These are phyloP conservation scores for Syritta pipiens DNA, from an alignment of 2,888 invertebrate genomes.

Conservation along the genomic window DNA sequence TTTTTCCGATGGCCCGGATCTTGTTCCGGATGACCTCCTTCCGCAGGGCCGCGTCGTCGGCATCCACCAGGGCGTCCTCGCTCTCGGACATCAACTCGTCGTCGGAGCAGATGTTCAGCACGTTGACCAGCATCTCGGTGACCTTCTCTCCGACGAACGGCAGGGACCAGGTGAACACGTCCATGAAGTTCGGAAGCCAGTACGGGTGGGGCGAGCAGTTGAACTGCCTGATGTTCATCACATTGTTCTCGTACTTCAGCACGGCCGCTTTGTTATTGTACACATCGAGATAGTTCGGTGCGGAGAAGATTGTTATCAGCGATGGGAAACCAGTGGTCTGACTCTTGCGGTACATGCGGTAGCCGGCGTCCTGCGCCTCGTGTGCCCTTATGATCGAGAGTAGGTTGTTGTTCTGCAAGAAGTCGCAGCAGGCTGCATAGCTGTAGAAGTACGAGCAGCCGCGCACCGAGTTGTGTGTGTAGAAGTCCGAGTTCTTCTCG, in stretches of 20 bases:
- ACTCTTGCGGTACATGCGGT: slow-evolving; percentile 99
- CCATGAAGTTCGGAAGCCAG: slow-evolving; percentile 99
- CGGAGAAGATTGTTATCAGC: slow-evolving; percentile 99
- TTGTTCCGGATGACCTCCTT: slow-evolving; percentile 99
- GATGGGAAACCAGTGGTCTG: slow-evolving; percentile 99
- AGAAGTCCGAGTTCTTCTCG: slow-evolving; percentile 98
- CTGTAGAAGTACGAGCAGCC: slow-evolving; percentile 99
- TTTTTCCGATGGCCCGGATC: slow-evolving; percentile 99
- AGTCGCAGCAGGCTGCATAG: slow-evolving; percentile 99
- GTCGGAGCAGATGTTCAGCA: slow-evolving; percentile 99
- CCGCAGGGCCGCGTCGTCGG: slow-evolving; percentile 93
- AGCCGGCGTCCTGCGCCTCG: slow-evolving; percentile 99
- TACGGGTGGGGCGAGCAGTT: slow-evolving; percentile 99
- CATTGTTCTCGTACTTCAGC: slow-evolving; percentile 99
- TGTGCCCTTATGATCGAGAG: slow-evolving; percentile 99
- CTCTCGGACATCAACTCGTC: slow-evolving; percentile 98
- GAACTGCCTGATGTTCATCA: slow-evolving; percentile 99
- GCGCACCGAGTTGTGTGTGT: slow-evolving; percentile 99
- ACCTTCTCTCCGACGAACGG: slow-evolving; percentile 99
- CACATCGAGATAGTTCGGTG: slow-evolving; percentile 99
- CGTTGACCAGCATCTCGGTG: slow-evolving; percentile 99
- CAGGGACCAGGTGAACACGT: slow-evolving; percentile 99
- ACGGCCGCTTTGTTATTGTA: slow-evolving; percentile 99
- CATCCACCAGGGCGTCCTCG: slow-evolving; percentile 82
- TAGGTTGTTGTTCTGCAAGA: slow-evolving; percentile 99